A percentile compares a stretch with the other conserved stretches of the same genome.
These are phyloP conservation scores for Sigmodon hispidus DNA, from an alignment of 2,113 vertebrate species.

Conservation along the genomic window DNA sequence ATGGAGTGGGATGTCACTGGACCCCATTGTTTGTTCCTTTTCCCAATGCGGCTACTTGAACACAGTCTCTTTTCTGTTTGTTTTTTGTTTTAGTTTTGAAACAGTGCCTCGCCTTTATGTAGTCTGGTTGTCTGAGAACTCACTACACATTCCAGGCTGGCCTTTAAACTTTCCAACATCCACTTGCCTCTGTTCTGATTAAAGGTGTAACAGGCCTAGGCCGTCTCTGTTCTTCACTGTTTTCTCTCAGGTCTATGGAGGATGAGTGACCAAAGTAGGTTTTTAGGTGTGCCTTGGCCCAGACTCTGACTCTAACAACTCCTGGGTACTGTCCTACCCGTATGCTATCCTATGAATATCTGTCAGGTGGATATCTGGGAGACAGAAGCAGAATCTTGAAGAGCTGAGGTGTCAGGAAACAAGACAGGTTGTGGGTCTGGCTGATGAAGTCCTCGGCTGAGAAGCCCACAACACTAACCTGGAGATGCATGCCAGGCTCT, in stretches of 20 bases:
- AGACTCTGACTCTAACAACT: neutral
- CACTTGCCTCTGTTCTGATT: neutral
- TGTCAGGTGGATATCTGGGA: neutral
- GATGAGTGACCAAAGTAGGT: neutral
- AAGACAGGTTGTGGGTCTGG: too few relatives aligned
- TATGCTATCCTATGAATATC: too few relatives aligned
- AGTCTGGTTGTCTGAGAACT: neutral
- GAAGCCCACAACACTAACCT: rapidly evolving
- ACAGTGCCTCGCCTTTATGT: neutral
- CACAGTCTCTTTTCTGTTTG: neutral
- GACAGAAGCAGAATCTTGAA: neutral
- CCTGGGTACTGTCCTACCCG: neutral
- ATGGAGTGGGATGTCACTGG: neutral
- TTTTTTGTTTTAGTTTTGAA: neutral
- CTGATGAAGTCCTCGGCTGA: rapidly evolving
- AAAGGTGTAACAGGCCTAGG: neutral
- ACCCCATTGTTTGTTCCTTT: neutral
- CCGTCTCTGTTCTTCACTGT: neutral
- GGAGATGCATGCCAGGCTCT: rapidly evolving
- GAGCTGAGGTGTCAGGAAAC: neutral
- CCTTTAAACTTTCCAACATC: neutral
- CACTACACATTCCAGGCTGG: neutral
- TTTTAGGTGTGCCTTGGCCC: neutral
- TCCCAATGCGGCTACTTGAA: neutral
- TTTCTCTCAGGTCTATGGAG: neutral